phyloP scores from a whole-genome alignment of 1,140 invertebrate genomes.

The Drosophila micromelanica region DNA sequence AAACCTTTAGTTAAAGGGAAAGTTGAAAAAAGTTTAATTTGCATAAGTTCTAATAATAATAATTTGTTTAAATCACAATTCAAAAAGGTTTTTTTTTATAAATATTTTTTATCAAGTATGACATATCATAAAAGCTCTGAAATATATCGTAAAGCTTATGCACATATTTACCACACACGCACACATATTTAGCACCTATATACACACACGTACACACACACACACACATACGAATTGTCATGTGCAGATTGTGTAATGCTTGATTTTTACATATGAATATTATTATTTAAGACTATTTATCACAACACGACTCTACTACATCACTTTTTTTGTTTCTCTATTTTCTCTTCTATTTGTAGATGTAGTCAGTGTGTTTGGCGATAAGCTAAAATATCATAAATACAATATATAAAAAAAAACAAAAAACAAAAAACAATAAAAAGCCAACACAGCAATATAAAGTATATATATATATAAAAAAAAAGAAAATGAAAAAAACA shows the following conservation, averaged over 20 bases:
- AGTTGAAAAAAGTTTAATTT: too few species aligned
- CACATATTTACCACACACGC: conserved; percentile 30
- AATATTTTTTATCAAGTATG: not conserved
- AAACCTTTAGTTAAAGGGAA: too few species aligned
- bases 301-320: conserved; percentile 55
- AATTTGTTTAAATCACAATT: too few species aligned
- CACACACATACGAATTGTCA: not conserved
- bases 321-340: conserved; percentile 75
- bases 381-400: conserved; percentile 86
- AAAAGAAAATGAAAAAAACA: conserved; percentile 13
- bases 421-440: conserved; percentile 28
- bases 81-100: too few species aligned
- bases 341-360: conserved; percentile 88
- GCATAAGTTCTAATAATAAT: too few species aligned
- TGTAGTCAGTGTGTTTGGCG: conserved; percentile 92
- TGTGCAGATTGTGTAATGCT: not conserved
- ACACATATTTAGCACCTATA: conserved; percentile 9
- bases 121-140: not conserved
- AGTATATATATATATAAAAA: conserved; percentile 12
- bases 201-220: conserved; percentile 7
- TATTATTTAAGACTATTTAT: conserved; percentile 37
- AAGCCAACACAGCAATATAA: conserved; percentile 53
- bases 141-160: conserved; percentile 22
- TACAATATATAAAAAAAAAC: conserved; percentile 49
- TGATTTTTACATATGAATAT: conserved; percentile 5